These are phyloP conservation scores for Aphrophora alni DNA, from an alignment of 2,888 invertebrate species.

Conservation along the genomic window DNA sequence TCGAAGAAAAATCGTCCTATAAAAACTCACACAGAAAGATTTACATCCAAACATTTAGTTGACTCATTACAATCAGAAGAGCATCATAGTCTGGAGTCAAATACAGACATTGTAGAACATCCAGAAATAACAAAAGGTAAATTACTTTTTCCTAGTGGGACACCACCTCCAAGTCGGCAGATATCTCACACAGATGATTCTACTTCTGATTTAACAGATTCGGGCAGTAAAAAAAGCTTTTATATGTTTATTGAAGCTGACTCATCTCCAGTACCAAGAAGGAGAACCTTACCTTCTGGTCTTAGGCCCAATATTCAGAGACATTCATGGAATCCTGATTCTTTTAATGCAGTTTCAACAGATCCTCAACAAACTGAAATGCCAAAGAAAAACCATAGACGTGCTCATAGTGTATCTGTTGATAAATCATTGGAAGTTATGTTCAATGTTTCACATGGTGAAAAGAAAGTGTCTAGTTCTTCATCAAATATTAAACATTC, in stretches of 20 bases:
- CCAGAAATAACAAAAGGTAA: slow-evolving; percentile 47
- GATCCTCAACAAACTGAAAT: slow-evolving; percentile 44
- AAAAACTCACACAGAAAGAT: slow-evolving; percentile 44
- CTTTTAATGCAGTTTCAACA: slow-evolving; percentile 41
- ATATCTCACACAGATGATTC: slow-evolving; percentile 33
- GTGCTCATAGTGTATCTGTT: slow-evolving; percentile 59
- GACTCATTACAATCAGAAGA: slow-evolving; percentile 7
- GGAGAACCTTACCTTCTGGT: slow-evolving; percentile 57
- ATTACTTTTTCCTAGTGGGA: slow-evolving; percentile 39
- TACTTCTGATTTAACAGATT: slow-evolving; percentile 28
- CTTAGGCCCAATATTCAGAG: slow-evolving; percentile 57
- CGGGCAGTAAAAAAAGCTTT: slow-evolving; percentile 51
- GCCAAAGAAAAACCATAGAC: slow-evolving; percentile 56
- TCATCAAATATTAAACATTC: slow-evolving; percentile 39
- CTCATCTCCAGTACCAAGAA: slow-evolving; percentile 55
- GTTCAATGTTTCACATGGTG: slow-evolving; percentile 36
- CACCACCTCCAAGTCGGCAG: slow-evolving; percentile 24
- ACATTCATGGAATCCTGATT: slow-evolving; percentile 60
- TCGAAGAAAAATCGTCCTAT: slow-evolving; percentile 45
- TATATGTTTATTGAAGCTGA: slow-evolving; percentile 62
- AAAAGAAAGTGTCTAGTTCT: slow-evolving; percentile 41
- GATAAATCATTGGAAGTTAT: slow-evolving; percentile 59
- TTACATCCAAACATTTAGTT: slow-evolving; percentile 38
- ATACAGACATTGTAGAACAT: slow-evolving; percentile 46
- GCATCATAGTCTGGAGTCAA: slow-evolving; percentile 46